Evolutionary conservation across 1,140 invertebrate genomes (phyloP), one percentile per base, ranked within the genome.

Genomic region (Ceratina japonica): DNA sequence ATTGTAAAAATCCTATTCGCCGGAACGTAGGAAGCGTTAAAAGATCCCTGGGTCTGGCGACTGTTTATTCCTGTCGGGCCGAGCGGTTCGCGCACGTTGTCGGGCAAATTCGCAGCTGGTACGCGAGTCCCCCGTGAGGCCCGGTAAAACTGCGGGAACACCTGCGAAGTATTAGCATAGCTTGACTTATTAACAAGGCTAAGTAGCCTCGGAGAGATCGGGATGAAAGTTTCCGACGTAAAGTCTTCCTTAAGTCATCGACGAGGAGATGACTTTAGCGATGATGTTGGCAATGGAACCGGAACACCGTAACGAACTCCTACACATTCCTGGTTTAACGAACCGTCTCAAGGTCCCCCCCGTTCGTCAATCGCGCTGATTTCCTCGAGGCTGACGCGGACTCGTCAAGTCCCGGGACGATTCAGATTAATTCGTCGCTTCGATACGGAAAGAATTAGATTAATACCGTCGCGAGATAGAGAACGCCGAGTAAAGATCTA

Each of bases 301-400:
- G 73, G 83, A 80, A 84, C 82, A 80, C 72, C 78, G 82, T 84
- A 73, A 84, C 83, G 77, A 80, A 84, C 78, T 84, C 83, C 82
- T 66, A 84, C 83, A 80, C 78, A 76, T 84, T 84, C 82, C 78
- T 80, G 78, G 73, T 76, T 80, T 84, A 84, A 84, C 83, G 78
- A 84, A 84, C 83, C 82, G 79, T 80, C 83, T 76, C 82, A 84
- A 84, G 83, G 83, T 80, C 83, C 70, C 27, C 27, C 79, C 49
- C 5, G 37, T 66, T 77, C 83, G 27, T 61, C 37, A 73, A 74
- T 58, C 79, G 74, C 49, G 66, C 61, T 61, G 37, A 74, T 78
- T 75, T 83, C 51, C 75, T 24, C 69, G 82, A 64, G 54, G 52
- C 70, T 76, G 63, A 83, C 58, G 68, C 54, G 51, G 59, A 52